phyloP scores from a whole-genome alignment of 2,888 invertebrate species.

The Catocala nupta region DNA sequence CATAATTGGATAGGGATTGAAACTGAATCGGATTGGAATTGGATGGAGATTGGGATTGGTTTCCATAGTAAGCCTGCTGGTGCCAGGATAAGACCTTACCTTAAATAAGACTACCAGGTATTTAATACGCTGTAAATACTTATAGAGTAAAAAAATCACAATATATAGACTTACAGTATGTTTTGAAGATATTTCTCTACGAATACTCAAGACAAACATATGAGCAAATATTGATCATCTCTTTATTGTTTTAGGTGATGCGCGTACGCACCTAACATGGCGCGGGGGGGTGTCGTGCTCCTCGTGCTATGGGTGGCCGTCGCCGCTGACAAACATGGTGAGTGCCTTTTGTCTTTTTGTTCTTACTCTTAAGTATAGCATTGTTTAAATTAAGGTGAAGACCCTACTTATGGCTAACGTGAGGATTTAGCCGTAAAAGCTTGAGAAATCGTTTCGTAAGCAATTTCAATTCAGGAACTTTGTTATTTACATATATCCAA shows the following conservation, averaged over 20 bases:
- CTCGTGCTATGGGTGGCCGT: conserved; percentile 85
- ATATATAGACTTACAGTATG: background rate
- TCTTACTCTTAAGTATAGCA: conserved; percentile 38
- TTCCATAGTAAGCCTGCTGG: too few relatives aligned
- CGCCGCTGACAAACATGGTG: conserved; percentile 78
- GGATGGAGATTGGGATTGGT: too few relatives aligned
- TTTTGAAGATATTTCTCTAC: conserved; percentile 10
- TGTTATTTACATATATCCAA: too few relatives aligned
- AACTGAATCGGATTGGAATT: too few relatives aligned
- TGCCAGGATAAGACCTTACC: too few relatives aligned
- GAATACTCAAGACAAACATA: conserved; percentile 43
- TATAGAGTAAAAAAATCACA: too few relatives aligned
- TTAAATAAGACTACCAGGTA: too few relatives aligned
- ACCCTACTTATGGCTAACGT: conserved; percentile 11
- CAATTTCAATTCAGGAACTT: background rate
- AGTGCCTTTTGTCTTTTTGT: conserved; percentile 55
- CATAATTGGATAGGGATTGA: too few relatives aligned
- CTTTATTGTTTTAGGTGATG: conserved; percentile 87
- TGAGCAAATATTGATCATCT: conserved; percentile 73
- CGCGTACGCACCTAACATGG: conserved; percentile 79
- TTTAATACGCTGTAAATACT: too few relatives aligned
- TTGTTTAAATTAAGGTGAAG: conserved; percentile 16
- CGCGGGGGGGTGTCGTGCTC: conserved; percentile 78
- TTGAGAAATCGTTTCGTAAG: background rate
- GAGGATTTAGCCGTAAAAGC: background rate